Conservation (phyloP, 2,888 invertebrate genomes). For the Drosophila cracens region DNA sequence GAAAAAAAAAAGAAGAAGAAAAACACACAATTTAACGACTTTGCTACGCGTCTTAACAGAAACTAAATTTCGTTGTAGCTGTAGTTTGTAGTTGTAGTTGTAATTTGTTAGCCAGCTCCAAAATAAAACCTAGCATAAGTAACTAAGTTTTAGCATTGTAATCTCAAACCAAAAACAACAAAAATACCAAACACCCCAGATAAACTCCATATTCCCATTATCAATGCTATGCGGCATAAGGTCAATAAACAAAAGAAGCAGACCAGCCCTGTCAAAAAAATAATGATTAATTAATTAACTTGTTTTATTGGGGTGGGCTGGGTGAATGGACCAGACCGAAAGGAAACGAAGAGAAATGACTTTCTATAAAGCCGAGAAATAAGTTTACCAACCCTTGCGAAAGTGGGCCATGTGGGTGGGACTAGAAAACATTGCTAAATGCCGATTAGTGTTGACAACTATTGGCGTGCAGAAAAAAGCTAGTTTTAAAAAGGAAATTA, state of each 20-base stretch:
- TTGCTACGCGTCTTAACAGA: conserved; percentile 11
- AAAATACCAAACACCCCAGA: neutral
- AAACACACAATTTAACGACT: conserved; percentile 1
- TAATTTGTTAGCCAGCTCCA: conserved; percentile 42
- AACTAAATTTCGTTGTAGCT: conserved; percentile 23
- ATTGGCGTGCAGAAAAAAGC: neutral
- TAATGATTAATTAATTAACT: conserved; percentile 78
- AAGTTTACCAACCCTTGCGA: conserved; percentile 42
- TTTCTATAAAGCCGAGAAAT: conserved; percentile 62
- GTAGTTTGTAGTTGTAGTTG: conserved; percentile 48
- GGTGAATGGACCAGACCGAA: conserved; percentile 12
- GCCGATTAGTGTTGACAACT: conserved; percentile 9
- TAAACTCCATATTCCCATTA: conserved; percentile 27
- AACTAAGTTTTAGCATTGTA: conserved; percentile 69
- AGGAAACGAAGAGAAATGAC: conserved; percentile 61
- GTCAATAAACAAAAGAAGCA: conserved; percentile 62
- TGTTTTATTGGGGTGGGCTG: conserved; percentile 63
- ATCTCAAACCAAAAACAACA: conserved; percentile 30
- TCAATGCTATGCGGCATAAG: conserved; percentile 35
- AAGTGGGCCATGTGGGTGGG: neutral
- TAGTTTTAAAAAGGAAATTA: neutral
- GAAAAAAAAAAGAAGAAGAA: neutral
- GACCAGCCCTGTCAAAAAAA: conserved; percentile 59
- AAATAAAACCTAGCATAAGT: conserved; percentile 48
- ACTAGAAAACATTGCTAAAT: conserved; percentile 7